Base-by-base conservation (phyloP, 2,113 vertebrate species). In the Balaeniceps rex region DNA sequence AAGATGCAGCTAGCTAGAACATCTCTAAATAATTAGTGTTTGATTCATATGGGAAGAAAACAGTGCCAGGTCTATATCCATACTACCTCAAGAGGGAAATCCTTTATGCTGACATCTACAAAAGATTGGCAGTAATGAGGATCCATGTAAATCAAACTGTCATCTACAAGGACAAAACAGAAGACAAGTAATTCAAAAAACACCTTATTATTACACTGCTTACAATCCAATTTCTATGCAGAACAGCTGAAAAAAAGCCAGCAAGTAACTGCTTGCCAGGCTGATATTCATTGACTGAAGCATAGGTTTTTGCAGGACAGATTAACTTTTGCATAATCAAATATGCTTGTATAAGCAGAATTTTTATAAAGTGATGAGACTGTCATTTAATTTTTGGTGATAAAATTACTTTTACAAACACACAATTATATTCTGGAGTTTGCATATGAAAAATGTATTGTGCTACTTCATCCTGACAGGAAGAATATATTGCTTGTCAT, bases 141-240 rank as follows among this genome's bases (percentile, higher is more conserved):
- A 98, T 99, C 99, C 99, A 99, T 99, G 99, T 99, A 99, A 99
- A 99, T 99, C 99, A 99, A 99, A 99, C 99, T 99, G 99, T 99
- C 99, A 99, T 99, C 99, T 99, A 97, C 99, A 99, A 99, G 99
- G 99, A 99, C 99, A 99, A 99, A 99, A 99, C 99, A 99, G 98
- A 99, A 99, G 99, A 99, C 99, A 99, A 99, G 99, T 99, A 99
- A 99, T 99, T 99, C 99, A 99, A 99, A 98, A 98, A 99, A 99
- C 99, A 99, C 98, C 98, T 97, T 99, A 99, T 99, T 99, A 99
- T 99, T 99, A 99, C 98, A 98, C 99, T 98, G 98, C 98, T 99
- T 98, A 98, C 98, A 98, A 98, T 98, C 98, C 99, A 99, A 99
- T 99, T 99, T 99, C 99, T 99, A 99, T 99, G 99, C 98, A 99